These are phyloP conservation scores for Trichosurus vulpecula DNA, from an alignment of 2,797 vertebrate genomes.

Conservation along the genomic window DNA sequence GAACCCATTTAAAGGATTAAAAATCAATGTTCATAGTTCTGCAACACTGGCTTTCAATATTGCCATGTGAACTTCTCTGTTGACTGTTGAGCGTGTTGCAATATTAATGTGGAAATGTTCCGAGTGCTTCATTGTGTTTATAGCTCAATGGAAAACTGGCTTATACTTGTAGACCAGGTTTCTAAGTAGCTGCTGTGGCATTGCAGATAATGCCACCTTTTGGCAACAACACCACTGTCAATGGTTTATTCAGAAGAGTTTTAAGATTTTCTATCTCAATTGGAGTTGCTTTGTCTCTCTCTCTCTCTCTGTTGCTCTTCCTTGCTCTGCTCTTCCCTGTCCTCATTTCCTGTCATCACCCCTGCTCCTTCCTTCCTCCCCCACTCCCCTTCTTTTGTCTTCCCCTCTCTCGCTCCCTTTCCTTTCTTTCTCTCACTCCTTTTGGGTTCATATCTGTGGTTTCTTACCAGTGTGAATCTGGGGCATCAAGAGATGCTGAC, in stretches of 20 bases:
- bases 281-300: not conserved
- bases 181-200: not conserved
- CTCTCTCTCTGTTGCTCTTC: not conserved
- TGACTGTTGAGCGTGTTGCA: slow-evolving; percentile 16
- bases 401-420: not conserved
- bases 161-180: slow-evolving; percentile 6
- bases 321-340: not conserved
- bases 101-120: slow-evolving; percentile 34
- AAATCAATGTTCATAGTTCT: not conserved
- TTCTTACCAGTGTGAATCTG: not conserved
- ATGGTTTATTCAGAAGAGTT: not conserved
- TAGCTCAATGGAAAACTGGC: slow-evolving; percentile 30
- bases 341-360: not conserved
- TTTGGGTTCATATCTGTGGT: not conserved
- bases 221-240: not conserved
- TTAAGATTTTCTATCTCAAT: not conserved
- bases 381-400: too few relatives aligned
- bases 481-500: not conserved
- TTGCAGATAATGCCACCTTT: not conserved
- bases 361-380: not conserved
- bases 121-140: slow-evolving; percentile 28
- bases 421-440: not conserved
- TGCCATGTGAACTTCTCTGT: not conserved
- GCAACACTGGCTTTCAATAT: slow-evolving; percentile 21
- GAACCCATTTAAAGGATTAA: slow-evolving; percentile 15